phyloP scores from a whole-genome alignment of 2,888 invertebrate genomes.

The Heliconius hortense region DNA sequence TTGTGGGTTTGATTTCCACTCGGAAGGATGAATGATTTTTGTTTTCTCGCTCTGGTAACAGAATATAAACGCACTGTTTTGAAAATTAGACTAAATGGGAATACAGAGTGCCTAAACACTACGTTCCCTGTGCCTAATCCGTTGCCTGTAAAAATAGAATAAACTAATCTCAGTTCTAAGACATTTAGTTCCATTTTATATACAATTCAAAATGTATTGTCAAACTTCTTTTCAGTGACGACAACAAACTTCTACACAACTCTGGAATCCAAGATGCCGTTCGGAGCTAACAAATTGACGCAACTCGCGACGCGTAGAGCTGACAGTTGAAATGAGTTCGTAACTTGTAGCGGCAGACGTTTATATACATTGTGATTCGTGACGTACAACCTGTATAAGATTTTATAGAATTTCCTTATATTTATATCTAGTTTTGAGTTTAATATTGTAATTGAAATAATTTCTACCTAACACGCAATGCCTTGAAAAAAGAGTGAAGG shows the following conservation, averaged over 20 bases:
- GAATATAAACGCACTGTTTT: no score
- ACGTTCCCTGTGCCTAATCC: no score
- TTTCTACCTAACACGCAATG: no score
- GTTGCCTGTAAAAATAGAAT: neutral
- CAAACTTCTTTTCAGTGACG: slow-evolving; percentile 7
- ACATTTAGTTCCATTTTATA: slow-evolving; percentile 2
- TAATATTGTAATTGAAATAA: neutral
- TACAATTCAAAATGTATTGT: slow-evolving; percentile 6
- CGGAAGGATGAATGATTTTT: no score
- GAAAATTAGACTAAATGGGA: no score
- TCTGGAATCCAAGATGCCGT: slow-evolving; percentile 22
- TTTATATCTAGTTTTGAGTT: neutral
- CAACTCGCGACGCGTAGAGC: slow-evolving; percentile 26
- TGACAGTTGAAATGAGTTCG: slow-evolving; percentile 33
- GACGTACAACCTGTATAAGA: neutral
- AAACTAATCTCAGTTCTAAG: neutral
- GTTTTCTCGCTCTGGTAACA: no score
- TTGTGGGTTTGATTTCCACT: no score
- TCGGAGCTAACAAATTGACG: slow-evolving; percentile 30
- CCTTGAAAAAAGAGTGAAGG: no score
- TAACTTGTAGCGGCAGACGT: slow-evolving; percentile 24
- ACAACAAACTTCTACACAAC: slow-evolving; percentile 6
- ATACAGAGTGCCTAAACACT: no score
- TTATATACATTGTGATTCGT: neutral
- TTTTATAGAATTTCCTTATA: neutral